A percentile compares a stretch with the other conserved stretches of the same genome.
phyloP scores from a whole-genome alignment of 2,113 vertebrate species.

The Megaptera novaeangliae region DNA sequence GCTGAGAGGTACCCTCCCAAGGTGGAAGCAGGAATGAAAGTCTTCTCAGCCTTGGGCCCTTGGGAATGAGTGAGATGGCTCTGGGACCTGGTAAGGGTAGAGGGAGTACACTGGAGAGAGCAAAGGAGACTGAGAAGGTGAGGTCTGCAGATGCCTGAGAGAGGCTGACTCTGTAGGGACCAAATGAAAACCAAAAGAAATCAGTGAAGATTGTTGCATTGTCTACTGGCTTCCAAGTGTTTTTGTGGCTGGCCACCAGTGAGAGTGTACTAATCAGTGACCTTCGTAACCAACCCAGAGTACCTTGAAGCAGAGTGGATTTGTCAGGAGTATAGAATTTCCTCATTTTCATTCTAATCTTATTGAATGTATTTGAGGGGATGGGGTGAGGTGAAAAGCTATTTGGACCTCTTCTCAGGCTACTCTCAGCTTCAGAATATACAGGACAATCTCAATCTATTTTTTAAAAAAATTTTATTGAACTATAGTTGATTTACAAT shows the following conservation, averaged over 20 bases:
- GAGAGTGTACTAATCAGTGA: rapidly evolving
- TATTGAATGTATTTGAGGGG: too few relatives aligned
- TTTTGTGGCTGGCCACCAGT: neutral
- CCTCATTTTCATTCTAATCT: neutral
- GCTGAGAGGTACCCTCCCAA: neutral
- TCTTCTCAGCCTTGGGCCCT: neutral
- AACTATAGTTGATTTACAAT: neutral
- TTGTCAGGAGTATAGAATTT: neutral
- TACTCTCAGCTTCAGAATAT: neutral
- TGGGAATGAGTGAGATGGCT: neutral
- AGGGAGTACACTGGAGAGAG: neutral
- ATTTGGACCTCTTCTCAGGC: neutral
- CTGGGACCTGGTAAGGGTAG: neutral
- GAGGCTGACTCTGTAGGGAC: neutral
- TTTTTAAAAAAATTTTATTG: neutral
- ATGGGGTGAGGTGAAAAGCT: neutral
- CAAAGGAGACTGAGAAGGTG: neutral
- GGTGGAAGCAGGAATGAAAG: too few relatives aligned
- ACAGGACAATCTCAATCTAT: neutral
- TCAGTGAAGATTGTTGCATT: neutral
- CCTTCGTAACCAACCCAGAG: neutral
- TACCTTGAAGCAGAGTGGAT: neutral
- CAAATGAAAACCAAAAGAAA: neutral
- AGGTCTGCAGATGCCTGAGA: too few relatives aligned
- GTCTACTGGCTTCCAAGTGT: neutral